Conservation (phyloP, 2,113 vertebrate genomes). For the Phylloscopus whistleri region DNA sequence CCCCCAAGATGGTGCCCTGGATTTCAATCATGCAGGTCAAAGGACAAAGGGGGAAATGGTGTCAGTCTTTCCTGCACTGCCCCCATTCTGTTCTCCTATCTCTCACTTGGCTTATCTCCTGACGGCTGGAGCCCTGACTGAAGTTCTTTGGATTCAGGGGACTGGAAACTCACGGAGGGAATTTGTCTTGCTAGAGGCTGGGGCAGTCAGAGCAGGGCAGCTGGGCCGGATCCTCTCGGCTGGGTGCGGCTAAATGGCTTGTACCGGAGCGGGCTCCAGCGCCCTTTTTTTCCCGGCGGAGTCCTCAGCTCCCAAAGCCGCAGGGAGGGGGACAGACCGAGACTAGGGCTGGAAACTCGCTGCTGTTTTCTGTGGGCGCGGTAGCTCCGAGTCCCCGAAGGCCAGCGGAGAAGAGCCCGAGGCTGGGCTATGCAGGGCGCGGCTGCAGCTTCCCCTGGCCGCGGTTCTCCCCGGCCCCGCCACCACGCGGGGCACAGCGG, state of each 20-base stretch:
- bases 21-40: background rate
- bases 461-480: rapidly evolving
- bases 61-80: background rate
- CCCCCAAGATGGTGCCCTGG: background rate
- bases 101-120: background rate
- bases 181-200: background rate
- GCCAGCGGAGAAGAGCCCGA: background rate
- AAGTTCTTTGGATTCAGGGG: background rate
- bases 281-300: background rate
- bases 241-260: no score
- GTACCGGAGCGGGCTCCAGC: no score
- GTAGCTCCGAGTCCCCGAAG: no score
- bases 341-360: rapidly evolving
- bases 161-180: background rate
- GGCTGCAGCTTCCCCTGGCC: background rate
- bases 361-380: background rate
- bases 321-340: background rate
- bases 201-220: background rate
- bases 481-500: background rate
- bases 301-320: background rate
- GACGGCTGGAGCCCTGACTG: background rate
- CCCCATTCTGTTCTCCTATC: rapidly evolving
- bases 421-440: background rate
- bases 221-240: background rate
- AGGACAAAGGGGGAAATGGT: background rate